These are phyloP conservation scores for Plectrocnemia conspersa DNA, from an alignment of 1,140 invertebrate species.

Conservation along the genomic window DNA sequence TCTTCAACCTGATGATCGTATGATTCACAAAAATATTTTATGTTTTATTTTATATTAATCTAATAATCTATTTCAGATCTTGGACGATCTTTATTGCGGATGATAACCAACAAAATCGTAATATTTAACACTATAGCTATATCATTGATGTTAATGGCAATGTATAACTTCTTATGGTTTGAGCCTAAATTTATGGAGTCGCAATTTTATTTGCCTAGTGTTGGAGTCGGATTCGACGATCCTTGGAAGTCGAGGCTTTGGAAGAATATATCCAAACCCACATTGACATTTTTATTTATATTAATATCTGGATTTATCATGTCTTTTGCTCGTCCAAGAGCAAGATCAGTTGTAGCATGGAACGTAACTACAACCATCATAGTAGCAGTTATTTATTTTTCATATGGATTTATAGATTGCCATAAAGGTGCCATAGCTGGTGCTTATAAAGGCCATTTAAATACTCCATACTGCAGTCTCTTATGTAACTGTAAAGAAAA, in stretches of 20 bases:
- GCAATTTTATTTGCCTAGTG: slow-evolving; percentile 54
- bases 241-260: slow-evolving; percentile 51
- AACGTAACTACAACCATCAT: slow-evolving; percentile 53
- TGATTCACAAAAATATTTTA: neutral
- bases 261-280: slow-evolving; percentile 55
- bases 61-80: slow-evolving; percentile 42
- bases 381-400: slow-evolving; percentile 51
- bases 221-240: slow-evolving; percentile 54
- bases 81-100: slow-evolving; percentile 51
- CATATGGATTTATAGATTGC: slow-evolving; percentile 59
- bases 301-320: slow-evolving; percentile 61
- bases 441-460: slow-evolving; percentile 41
- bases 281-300: slow-evolving; percentile 57
- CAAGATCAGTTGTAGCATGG: slow-evolving; percentile 52
- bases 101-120: slow-evolving; percentile 58
- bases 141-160: slow-evolving; percentile 53
- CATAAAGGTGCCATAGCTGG: slow-evolving; percentile 46
- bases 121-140: slow-evolving; percentile 55
- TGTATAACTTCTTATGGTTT: slow-evolving; percentile 53
- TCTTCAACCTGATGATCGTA: too few species aligned
- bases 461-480: slow-evolving; percentile 55
- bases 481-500: slow-evolving; percentile 56
- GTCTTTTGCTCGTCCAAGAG: slow-evolving; percentile 53
- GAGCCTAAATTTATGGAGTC: slow-evolving; percentile 58
- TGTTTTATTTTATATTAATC: neutral